Conservation (phyloP, 2,888 invertebrate genomes). For the Caenorhabditis afra region DNA sequence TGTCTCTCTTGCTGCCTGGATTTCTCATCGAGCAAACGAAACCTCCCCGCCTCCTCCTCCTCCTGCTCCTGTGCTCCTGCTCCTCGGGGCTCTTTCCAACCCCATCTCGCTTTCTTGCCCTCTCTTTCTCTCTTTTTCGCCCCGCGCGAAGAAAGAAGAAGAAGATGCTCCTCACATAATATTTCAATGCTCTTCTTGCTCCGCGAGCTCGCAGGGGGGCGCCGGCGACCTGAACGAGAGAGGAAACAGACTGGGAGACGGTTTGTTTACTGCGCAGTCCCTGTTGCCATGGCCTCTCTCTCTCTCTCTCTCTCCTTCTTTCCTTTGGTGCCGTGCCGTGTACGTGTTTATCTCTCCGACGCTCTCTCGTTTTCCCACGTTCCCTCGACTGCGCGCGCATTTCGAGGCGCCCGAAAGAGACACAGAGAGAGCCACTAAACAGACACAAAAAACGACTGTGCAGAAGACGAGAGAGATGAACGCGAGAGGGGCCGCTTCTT, state of each 20-base stretch:
- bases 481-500: slow-evolving; percentile 2
- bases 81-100: too few species aligned
- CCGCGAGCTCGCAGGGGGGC: not conserved
- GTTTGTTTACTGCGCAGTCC: slow-evolving; percentile 30
- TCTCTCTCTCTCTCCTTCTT: slow-evolving; percentile 20
- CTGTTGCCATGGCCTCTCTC: slow-evolving; percentile 36
- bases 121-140: not conserved
- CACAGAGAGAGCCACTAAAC: slow-evolving; percentile 10
- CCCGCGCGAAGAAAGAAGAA: slow-evolving; percentile 4
- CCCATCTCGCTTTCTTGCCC: slow-evolving; percentile 1
- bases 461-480: slow-evolving; percentile 3
- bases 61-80: too few species aligned
- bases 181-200: slow-evolving; percentile 7
- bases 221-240: slow-evolving; percentile 12
- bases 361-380: slow-evolving; percentile 7
- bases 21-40: too few species aligned
- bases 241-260: slow-evolving; percentile 28
- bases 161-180: slow-evolving; percentile 13
- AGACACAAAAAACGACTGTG: slow-evolving; percentile 25
- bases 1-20: too few species aligned
- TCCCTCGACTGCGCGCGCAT: slow-evolving; percentile 3
- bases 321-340: slow-evolving; percentile 40
- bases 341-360: slow-evolving; percentile 39
- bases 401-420: slow-evolving; percentile 4
- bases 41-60: too few species aligned